Evolutionary conservation across 2,797 vertebrate species (phyloP), one percentile per base, ranked within the genome.

Genomic region (Enteromius thamalakanensis): DNA sequence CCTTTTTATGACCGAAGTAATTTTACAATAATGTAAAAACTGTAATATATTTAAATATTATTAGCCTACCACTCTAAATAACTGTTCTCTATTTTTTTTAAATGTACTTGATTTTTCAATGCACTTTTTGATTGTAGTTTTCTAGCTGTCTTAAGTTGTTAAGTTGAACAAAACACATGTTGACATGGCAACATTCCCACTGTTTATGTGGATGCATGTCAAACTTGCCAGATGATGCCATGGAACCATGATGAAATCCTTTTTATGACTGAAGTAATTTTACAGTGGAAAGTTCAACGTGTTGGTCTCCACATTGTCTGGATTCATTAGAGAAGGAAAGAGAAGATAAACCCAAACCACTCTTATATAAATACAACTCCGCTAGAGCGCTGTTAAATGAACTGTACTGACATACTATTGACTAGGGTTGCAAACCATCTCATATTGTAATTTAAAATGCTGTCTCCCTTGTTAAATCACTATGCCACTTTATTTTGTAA

Each of bases 151-250:
- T 26, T 29, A 9, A 45, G 14, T 29, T 64, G 6, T 45, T 49
- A 1, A 65, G 90, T 34, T 69, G n/a, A 68, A 9, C 12, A 32
- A 34, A 69, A 19, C 51, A 21, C 1, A 6, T 58, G 89, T 90
- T 89, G 82, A 88, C 90, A 78, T 85, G 87, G 88, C 79, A 90
- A 93, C 91, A 26, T 76, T 81, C 90, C 89, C 79, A 86, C 89
- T 90, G 88, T 89, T 90, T 87, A 89, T 65, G 53, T 87, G 79
- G 76, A 81, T 86, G 86, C 84, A 86, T 86, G 76, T 89, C 82
- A 87, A 87, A 86, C 74, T 42, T 65, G 51, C 37, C 69, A 26
- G 64, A 70, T 91, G 86, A 92, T 78, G 86, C 92, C 90, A 91
- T 86, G 58, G 5, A 34, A 40, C 78, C 37, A 2, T 83, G 82